Evolutionary conservation across 2,888 invertebrate species (phyloP), one percentile per base, ranked within the genome.

Genomic region (Polyploca ridens): DNA sequence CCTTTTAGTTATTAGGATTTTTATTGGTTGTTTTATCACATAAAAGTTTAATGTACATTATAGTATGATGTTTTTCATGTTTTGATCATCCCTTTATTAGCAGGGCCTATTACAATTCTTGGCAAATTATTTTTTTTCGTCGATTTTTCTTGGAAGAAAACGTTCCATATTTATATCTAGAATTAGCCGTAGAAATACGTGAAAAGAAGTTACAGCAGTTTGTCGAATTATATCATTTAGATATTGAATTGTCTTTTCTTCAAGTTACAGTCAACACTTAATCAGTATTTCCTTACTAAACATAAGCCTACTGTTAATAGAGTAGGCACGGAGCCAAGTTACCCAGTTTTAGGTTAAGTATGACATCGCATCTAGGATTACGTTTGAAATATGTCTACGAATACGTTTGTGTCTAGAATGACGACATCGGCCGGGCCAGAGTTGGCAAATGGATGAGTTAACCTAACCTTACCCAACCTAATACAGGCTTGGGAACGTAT

Each of bases 321-420:
- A 10, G 54, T 54, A 65, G 78, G 77, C 78, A 69, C 27, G 6
- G 63, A 44, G 76, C 78, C 77, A 78, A 75, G 57, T 63, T 63
- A 35, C 58, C 33, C 61, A 69, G 61, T 13, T 38, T 67, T 71
- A 67, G 66, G 64, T 65, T 65, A 68, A 68, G 62, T 65, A 67
- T 63, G 69, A 62, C 64, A 66, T 27, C 65, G 62, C 46, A 67
- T 66, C 65, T 68, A 64, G 66, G 67, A 68, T 68, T 58, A 58
- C 63, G 27, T 63, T 49, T 59, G 16, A 64, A 63, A 64, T 62
- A 61, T 41, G 41, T 41, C 41, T 44, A 61, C 44, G 38, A 44
- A 41, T 61, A n/a, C 33, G 33, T 68, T 65, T 67, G 63, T 61
- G 59, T 62, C 16, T 58, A 54, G 67, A 62, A 68, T 68, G 70